Base-by-base conservation (phyloP, 23 tunicate genomes). In the Corella eumyota region DNA sequence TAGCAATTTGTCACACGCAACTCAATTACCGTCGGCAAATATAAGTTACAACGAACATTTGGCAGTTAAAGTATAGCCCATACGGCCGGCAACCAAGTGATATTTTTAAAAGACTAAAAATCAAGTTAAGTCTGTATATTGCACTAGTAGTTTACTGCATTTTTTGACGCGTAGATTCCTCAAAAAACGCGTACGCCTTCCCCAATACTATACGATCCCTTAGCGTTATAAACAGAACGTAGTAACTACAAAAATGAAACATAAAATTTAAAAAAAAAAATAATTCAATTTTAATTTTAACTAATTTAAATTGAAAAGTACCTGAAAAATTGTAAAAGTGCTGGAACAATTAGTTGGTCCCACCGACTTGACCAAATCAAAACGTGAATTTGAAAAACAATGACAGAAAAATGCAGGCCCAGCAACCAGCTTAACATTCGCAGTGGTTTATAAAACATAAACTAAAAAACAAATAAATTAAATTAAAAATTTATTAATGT, bases 251-350 rank as follows among this genome's bases (percentile, higher is more conserved):
- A 55, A 32, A 69, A 36, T 23, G 9, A 32, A 17, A 32, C n/a
- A n/a, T n/a, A n/a, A n/a, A n/a, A n/a, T n/a, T n/a, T n/a, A n/a
- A n/a, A n/a, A n/a, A n/a, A n/a, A n/a, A n/a, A n/a, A n/a, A n/a
- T n/a, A n/a, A n/a, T n/a, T n/a, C n/a, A n/a, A n/a, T n/a, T n/a
- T n/a, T n/a, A n/a, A n/a, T n/a, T n/a, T n/a, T n/a, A n/a, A n/a
- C n/a, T n/a, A 28, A 36, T 36, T 6, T 27, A 51, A 51, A 6
- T 20, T 20, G 20, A 3, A 11, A 46, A 57, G 38, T 58, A 81
- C 51, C 94, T 84, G 31, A 84, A 84, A 77, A 85, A 85, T 71
- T 77, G 95, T 59, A 85, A 58, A 47, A 85, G 65, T 0, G 95
- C 95, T 0, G 76, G 78, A 5, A 71, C 67, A 6, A 85, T 71